Base-by-base conservation (phyloP, 2,797 vertebrate species). In the Sebastiscus albofasciatus region DNA sequence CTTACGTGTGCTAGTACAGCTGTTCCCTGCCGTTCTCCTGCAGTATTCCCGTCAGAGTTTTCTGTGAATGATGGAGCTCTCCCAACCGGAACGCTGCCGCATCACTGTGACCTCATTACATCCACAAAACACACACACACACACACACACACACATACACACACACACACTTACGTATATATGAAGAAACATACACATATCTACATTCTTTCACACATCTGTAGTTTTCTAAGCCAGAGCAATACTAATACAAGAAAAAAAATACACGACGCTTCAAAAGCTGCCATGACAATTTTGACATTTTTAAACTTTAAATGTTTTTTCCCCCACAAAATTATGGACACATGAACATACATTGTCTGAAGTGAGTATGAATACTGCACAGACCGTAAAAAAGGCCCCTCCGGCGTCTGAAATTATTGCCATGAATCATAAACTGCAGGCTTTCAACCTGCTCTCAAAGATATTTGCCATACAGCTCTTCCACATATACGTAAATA, bases 51-150 rank as follows among this genome's bases (percentile, higher is more conserved):
- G 52, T 77, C 87, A 87, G 87, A 90, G 62, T 68, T 74, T 86
- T 84, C 84, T 49, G 72, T 81, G 73, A 84, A 87, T 85, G 90
- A 93, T 92, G 82, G 84, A 87, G 83, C 77, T 85, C 84, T 88
- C 81, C 87, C 72, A 87, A 75, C 87, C 24, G 54, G 77, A 92
- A 88, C 72, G 20, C 70, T 31, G 55, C 84, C 83, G 82, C 84
- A 84, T 92, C 87, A 90, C 81, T 42, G 34, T 93, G 92, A 93
- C 91, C 92, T 93, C 81, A 88, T 93, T 94, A 86, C 84, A 84
- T 87, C 79, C 77, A 52, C 55, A 75, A 29, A 13, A 67, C 26
- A 71, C 10, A 33, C 6, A 64, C n/a, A 65, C 46, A 65, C 36
- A 67, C 14, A 61, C 3, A 64, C 14, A 29, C 27, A 29, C 27